Evolutionary conservation across 2,888 invertebrate genomes (phyloP), one percentile per base, ranked within the genome.

Genomic region (Morpho helenor): DNA sequence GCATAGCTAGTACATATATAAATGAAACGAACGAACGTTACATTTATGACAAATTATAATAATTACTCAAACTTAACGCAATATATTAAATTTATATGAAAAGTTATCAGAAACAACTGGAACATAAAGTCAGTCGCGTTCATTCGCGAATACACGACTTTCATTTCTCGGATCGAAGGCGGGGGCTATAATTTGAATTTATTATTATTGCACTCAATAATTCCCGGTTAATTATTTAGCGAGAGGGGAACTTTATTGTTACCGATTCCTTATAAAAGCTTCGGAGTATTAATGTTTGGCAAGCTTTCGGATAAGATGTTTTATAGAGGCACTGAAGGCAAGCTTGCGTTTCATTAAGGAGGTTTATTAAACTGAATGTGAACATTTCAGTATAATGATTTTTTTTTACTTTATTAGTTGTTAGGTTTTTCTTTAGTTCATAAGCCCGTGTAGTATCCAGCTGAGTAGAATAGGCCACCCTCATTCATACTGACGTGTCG

Each of bases 121-220:
- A 56, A 44, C 56, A 50, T 42, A 46, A 47, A 46, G 49, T 10
- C 54, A 57, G 46, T 45, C 47, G 52, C 44, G 23, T 51, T 54
- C 47, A 31, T 49, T 46, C 40, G 53, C 44, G 50, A 56, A 40
- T 51, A 56, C 56, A 39, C 53, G 47, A 50, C 22, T 51, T 16
- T 47, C 9, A 47, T 45, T 45, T 45, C 48, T 41, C 41, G 45
- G 10, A 41, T 49, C 40, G 42, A 40, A 56, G 58, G 52, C 59
- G 54, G 57, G 60, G 56, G 45, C 57, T 59, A 57, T 66, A 67
- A 66, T 67, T 65, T 61, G 49, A 67, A 64, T 65, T 67, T 65
- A 67, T 64, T 62, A 60, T 66, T 59, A 64, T 64, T 57, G 50
- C 56, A 55, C 45, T 60, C 58, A 59, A 62, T 60, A 62, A 62